Conservation (phyloP, 2,113 vertebrate species). For the Lipotes vexillifer region DNA sequence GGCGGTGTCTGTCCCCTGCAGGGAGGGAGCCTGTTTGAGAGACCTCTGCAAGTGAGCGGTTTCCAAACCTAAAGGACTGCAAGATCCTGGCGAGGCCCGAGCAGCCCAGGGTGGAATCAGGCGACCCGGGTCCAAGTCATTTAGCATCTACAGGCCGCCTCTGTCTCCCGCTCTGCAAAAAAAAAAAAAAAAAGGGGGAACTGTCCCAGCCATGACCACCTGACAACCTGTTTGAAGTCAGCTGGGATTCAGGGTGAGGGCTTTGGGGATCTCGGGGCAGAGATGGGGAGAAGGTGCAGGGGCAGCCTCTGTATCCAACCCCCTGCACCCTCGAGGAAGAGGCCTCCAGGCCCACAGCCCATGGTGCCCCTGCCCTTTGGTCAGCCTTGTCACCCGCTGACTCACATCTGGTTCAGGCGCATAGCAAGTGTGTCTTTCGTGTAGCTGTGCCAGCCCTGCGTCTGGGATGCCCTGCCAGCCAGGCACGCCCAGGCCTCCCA, state of each 20-base stretch:
- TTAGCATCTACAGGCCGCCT: too few relatives aligned
- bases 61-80: neutral
- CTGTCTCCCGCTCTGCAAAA: fast-evolving
- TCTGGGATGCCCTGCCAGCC: neutral
- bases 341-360: neutral
- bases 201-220: neutral
- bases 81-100: neutral
- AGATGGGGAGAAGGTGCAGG: neutral
- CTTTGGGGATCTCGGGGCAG: fast-evolving
- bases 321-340: neutral
- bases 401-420: fast-evolving
- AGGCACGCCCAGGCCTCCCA: fast-evolving
- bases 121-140: fast-evolving
- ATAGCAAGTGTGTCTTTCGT: neutral
- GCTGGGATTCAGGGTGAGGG: neutral
- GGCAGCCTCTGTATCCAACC: fast-evolving
- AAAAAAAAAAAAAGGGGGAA: neutral
- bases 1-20: neutral
- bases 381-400: neutral
- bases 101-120: neutral
- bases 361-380: fast-evolving
- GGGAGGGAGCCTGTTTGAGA: neutral
- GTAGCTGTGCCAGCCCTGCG: neutral
- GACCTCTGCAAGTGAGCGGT: neutral
- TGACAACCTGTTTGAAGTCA: neutral